phyloP scores from a whole-genome alignment of 1,140 invertebrate genomes.

The Phortica variegata region DNA sequence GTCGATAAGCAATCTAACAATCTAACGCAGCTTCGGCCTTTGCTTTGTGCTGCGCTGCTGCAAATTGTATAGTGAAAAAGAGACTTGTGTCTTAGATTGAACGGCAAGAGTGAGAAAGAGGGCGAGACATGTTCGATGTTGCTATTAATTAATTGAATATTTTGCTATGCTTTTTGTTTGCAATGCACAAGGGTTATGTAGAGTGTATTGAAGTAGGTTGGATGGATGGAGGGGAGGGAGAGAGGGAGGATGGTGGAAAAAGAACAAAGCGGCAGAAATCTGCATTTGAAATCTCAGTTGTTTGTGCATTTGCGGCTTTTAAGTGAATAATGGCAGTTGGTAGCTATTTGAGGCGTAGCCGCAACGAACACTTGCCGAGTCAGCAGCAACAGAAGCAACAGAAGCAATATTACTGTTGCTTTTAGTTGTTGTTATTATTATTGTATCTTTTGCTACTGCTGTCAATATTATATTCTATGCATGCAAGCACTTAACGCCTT shows the following conservation, averaged over 20 bases:
- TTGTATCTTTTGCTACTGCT: neutral
- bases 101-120: conserved; percentile 22
- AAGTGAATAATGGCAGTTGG: neutral
- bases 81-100: conserved; percentile 15
- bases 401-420: too few relatives aligned
- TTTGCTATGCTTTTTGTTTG: too few relatives aligned
- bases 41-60: too few relatives aligned
- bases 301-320: conserved; percentile 1
- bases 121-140: conserved; percentile 42
- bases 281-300: neutral
- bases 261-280: neutral
- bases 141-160: conserved; percentile 54
- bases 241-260: neutral
- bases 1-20: too few relatives aligned
- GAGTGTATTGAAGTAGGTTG: conserved; percentile 12
- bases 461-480: neutral
- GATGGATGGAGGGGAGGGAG: neutral
- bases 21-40: too few relatives aligned
- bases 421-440: too few relatives aligned
- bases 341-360: neutral
- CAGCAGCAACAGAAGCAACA: neutral
- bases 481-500: too few relatives aligned
- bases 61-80: too few relatives aligned
- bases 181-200: neutral
- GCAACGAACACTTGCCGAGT: neutral